phyloP scores from a whole-genome alignment of 2,888 invertebrate genomes.

The Venusia cambrica region DNA sequence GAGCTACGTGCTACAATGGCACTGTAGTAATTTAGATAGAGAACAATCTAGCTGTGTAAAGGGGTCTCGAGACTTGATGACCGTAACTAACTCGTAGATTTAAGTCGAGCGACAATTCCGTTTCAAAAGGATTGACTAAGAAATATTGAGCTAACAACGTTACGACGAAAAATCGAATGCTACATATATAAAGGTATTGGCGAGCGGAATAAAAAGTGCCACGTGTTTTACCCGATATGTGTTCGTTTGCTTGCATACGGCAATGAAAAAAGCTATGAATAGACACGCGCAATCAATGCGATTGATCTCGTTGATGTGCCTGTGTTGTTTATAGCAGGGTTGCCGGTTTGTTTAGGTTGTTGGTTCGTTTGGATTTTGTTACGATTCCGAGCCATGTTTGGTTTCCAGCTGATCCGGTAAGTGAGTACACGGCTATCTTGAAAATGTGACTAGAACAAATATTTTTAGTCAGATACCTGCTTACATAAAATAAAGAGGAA shows the following conservation, averaged over 20 bases:
- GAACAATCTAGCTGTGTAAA: slow-evolving; percentile 1
- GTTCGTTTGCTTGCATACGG: slow-evolving; percentile 24
- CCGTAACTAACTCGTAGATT: no score
- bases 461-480: no score
- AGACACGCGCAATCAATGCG: slow-evolving; percentile 33
- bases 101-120: no score
- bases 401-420: background rate
- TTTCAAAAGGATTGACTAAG: no score
- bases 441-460: no score
- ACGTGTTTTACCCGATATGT: slow-evolving; percentile 21
- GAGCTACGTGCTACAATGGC: slow-evolving; percentile 30
- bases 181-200: no score
- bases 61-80: slow-evolving; percentile 4
- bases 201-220: slow-evolving; percentile 11
- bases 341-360: slow-evolving; percentile 13
- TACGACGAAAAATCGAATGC: no score
- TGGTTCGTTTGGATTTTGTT: slow-evolving; percentile 3
- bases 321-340: slow-evolving; percentile 24
- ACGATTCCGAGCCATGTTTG: background rate
- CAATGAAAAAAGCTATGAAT: slow-evolving; percentile 30
- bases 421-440: no score
- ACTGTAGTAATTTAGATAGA: slow-evolving; percentile 11
- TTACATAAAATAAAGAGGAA: no score
- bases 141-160: no score
- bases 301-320: slow-evolving; percentile 32